Evolutionary conservation across 2,888 invertebrate genomes (phyloP), one percentile per base, ranked within the genome.

Genomic region (Palloptera scutellata): DNA sequence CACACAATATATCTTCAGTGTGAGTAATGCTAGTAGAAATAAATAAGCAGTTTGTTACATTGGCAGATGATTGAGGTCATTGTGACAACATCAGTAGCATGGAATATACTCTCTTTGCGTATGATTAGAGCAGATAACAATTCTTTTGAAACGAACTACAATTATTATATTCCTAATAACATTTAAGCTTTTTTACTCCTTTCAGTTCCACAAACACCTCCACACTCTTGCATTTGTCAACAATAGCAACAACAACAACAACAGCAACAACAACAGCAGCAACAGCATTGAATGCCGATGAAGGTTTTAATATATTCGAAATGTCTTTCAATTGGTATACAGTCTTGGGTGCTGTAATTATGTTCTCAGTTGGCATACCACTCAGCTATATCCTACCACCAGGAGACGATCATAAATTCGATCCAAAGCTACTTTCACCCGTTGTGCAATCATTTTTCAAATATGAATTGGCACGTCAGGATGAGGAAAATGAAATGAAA

Each of bases 281-380:
- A 40, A 42, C 58, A 43, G n/a, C 19, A 54, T 43, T 13, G 43
- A 17, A 20, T 1, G 12, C 61, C 12, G 70, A 66, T 0, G 48
- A 70, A 5, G 67, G 64, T 13, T 80, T 79, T 57, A 78, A 81
- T 40, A 76, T 90, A 8, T 88, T 88, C 70, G 85, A 86, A 12
- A 76, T 90, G 54, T 88, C 89, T 1, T 89, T 89, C 78, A 87
- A 89, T 79, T 89, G 88, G 86, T 90, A 89, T 75, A 83, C 86
- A 0, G 69, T 86, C 0, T 73, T 88, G 3, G 90, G 89, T 1
- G 84, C 86, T 17, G 5, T 83, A 0, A 78, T 87, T 12, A 86
- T 86, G 0, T 84, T 89, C 67, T 70, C 87, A 1, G 80, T 88
- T 1, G 88, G 87, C 0, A 73, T 88, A 12, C 72, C 86, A 3